A percentile compares a stretch with the other conserved stretches of the same genome.
Evolutionary conservation across 2,113 vertebrate species (phyloP).

Genomic region (Hypanus sabinus): DNA sequence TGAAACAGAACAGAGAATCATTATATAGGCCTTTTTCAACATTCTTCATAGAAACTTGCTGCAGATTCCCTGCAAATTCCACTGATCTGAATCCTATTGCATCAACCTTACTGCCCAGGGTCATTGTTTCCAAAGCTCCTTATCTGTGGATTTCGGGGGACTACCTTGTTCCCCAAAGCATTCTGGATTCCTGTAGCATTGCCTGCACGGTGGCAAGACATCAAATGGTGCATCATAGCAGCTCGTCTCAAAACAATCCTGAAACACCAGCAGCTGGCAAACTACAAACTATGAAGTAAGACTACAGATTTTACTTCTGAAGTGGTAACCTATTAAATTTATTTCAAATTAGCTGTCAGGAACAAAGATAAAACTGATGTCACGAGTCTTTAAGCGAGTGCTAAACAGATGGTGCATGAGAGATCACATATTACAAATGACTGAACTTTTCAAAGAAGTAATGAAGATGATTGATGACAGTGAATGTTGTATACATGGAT

Average conservation of each 20-base stretch:
- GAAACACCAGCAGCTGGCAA: too few relatives aligned
- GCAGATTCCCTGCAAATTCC: neutral
- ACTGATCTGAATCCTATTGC: neutral
- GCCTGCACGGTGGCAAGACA: neutral
- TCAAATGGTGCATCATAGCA: neutral
- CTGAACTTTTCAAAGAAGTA: too few relatives aligned
- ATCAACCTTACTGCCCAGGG: too few relatives aligned
- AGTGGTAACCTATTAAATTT: neutral
- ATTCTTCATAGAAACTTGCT: neutral
- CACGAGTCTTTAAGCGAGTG: neutral
- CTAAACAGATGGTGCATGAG: neutral
- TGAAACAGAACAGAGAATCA: neutral
- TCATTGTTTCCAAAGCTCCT: too few relatives aligned
- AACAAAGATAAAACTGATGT: neutral
- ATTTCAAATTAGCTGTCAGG: neutral
- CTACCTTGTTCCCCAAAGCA: too few relatives aligned
- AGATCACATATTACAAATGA: too few relatives aligned
- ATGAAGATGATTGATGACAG: too few relatives aligned
- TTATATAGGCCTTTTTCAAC: neutral
- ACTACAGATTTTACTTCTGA: neutral
- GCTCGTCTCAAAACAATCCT: too few relatives aligned
- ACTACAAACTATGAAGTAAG: neutral
- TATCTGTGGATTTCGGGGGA: too few relatives aligned
- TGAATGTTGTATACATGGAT: too few relatives aligned
- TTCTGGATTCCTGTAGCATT: too few relatives aligned